These are phyloP conservation scores for Apomyelois bistriatella DNA, from an alignment of 2,888 invertebrate species.

Conservation along the genomic window DNA sequence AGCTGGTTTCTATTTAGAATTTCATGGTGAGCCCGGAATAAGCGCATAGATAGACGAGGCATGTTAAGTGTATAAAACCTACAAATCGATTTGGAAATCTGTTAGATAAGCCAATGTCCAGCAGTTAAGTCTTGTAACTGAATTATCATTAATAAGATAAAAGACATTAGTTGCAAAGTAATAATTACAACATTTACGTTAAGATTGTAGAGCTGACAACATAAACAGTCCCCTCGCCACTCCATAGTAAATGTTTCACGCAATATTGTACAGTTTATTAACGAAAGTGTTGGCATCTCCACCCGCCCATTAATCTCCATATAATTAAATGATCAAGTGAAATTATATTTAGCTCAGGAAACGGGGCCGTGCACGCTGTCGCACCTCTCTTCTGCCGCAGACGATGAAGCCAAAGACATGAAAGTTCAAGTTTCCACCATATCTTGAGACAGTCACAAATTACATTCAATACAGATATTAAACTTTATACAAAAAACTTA, in stretches of 20 bases:
- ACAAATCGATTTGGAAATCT: no score
- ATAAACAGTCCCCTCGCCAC: slow-evolving; percentile 28
- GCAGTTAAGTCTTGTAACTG: no score
- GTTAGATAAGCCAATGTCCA: no score
- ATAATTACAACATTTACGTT: no score
- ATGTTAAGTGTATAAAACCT: no score
- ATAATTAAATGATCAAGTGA: slow-evolving; percentile 79
- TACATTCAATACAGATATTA: not conserved
- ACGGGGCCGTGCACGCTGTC: slow-evolving; percentile 62
- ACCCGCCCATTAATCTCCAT: slow-evolving; percentile 73
- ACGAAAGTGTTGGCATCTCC: slow-evolving; percentile 66
- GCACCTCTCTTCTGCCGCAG: slow-evolving; percentile 42
- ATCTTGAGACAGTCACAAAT: not conserved
- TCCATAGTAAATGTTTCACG: slow-evolving; percentile 49
- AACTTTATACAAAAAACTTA: no score
- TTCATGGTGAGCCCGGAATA: no score
- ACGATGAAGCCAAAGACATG: slow-evolving; percentile 38
- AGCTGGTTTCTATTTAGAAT: no score
- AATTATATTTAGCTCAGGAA: slow-evolving; percentile 76
- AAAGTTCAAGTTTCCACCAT: slow-evolving; percentile 35
- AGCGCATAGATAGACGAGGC: no score
- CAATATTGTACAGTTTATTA: slow-evolving; percentile 63
- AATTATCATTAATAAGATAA: no score
- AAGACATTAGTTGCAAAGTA: no score
- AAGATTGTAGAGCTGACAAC: slow-evolving; percentile 14